Percentiles rank a stretch among this genome's conserved stretches.
Conservation (phyloP, 2,113 vertebrate genomes). For the Eira barbara region DNA sequence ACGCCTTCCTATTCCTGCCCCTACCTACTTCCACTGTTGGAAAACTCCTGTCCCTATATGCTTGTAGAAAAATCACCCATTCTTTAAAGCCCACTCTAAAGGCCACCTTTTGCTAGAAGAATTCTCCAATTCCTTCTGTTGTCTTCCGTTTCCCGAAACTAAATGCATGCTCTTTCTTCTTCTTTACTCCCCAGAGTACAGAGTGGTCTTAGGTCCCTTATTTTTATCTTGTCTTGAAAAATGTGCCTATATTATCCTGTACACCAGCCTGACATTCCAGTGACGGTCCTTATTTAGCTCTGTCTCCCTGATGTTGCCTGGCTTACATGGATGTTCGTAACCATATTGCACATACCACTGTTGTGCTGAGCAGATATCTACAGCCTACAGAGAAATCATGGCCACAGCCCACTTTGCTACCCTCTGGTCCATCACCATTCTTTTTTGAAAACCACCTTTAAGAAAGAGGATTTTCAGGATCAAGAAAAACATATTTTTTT, state of each 20-base stretch:
- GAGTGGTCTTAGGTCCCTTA: neutral
- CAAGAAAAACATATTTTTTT: neutral
- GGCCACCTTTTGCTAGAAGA: neutral
- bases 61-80: neutral
- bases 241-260: neutral
- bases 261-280: no score
- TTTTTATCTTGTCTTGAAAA: neutral
- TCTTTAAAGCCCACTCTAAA: neutral
- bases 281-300: neutral
- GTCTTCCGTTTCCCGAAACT: neutral
- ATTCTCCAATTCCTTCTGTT: neutral
- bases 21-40: neutral
- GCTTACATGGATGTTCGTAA: neutral
- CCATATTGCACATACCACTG: neutral
- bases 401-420: neutral
- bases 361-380: neutral
- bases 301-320: rapidly evolving
- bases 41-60: neutral
- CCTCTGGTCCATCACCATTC: neutral
- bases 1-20: neutral
- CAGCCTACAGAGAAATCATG: neutral
- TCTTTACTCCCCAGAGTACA: neutral
- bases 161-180: neutral
- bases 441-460: neutral
- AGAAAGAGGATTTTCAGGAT: neutral